Conservation (phyloP, 2,888 invertebrate genomes). For the Drosophila birchii region DNA sequence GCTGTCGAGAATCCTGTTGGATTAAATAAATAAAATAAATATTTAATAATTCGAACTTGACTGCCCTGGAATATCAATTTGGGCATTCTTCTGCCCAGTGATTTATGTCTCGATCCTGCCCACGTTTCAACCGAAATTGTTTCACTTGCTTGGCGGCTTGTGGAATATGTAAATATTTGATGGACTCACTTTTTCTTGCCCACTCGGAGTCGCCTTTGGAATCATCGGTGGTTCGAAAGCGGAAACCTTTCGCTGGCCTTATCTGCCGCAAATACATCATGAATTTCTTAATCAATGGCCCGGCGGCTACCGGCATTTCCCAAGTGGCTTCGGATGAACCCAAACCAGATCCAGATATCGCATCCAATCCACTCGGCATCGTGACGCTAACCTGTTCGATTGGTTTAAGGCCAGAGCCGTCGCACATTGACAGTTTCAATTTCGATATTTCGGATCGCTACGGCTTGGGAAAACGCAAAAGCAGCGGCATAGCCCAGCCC, state of each 20-base stretch:
- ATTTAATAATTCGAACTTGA: slow-evolving; percentile 23
- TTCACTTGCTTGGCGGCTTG: slow-evolving; percentile 24
- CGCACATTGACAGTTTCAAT: slow-evolving; percentile 71
- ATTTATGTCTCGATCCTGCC: slow-evolving; percentile 46
- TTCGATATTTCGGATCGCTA: slow-evolving; percentile 43
- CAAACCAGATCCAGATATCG: slow-evolving; percentile 55
- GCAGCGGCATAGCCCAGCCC: slow-evolving; percentile 15
- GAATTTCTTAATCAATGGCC: slow-evolving; percentile 69
- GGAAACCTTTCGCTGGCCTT: slow-evolving; percentile 57
- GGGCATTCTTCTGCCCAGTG: slow-evolving; percentile 17
- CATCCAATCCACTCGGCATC: slow-evolving; percentile 23
- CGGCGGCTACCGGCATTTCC: slow-evolving; percentile 73
- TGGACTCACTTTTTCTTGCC: slow-evolving; percentile 37
- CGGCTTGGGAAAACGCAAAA: slow-evolving; percentile 64
- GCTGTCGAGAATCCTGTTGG: slow-evolving; percentile 4
- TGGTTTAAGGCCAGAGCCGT: slow-evolving; percentile 24
- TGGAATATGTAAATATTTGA: slow-evolving; percentile 52
- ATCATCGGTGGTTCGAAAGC: slow-evolving; percentile 25
- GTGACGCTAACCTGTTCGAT: slow-evolving; percentile 36
- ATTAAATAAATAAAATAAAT: slow-evolving; percentile 37
- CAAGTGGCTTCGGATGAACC: slow-evolving; percentile 58
- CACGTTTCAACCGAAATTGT: slow-evolving; percentile 40
- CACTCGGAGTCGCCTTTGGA: slow-evolving; percentile 10
- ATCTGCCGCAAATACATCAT: slow-evolving; percentile 73
- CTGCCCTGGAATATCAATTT: slow-evolving; percentile 8